Percentiles rank a stretch among this genome's conserved stretches.
phyloP scores from a whole-genome alignment of 2,888 invertebrate genomes.

The Rhopalosiphum nymphaeae region DNA sequence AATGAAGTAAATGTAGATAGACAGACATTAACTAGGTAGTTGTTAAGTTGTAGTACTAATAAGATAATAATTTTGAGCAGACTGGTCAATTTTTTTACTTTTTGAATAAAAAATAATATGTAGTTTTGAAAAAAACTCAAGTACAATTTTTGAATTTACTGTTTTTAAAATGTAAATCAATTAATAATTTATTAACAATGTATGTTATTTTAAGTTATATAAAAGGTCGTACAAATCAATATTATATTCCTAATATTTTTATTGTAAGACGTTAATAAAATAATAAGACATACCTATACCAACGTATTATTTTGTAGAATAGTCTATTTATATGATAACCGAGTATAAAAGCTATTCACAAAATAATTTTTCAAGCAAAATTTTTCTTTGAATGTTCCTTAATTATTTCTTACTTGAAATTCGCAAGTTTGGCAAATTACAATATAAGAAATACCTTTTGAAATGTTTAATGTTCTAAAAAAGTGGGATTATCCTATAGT shows the following conservation, averaged over 20 bases:
- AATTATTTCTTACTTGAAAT: conserved; percentile 60
- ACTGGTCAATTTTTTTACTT: conserved; percentile 54
- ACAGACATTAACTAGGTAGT: conserved; percentile 58
- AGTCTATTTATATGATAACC: not conserved
- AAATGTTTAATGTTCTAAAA: conserved; percentile 50
- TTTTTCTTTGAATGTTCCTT: conserved; percentile 60
- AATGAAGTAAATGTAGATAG: conserved; percentile 58
- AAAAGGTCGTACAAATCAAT: conserved; percentile 59
- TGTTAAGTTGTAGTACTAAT: conserved; percentile 57
- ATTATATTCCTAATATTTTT: conserved; percentile 60
- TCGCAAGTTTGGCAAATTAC: conserved; percentile 56
- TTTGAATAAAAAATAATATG: not conserved
- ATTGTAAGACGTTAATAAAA: conserved; percentile 36
- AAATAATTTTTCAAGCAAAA: not conserved
- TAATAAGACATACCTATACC: not conserved
- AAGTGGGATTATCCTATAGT: conserved; percentile 23
- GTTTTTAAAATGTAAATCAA: conserved; percentile 46
- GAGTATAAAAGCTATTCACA: conserved; percentile 5
- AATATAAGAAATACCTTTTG: conserved; percentile 52
- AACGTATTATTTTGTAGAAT: conserved; percentile 19
- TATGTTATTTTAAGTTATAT: conserved; percentile 40
- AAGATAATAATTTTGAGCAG: conserved; percentile 54
- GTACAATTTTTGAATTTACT: conserved; percentile 34
- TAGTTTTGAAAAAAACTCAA: conserved; percentile 12
- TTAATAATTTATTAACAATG: conserved; percentile 52